Evolutionary conservation across 2,797 vertebrate genomes (phyloP), one percentile per base, ranked within the genome.

Genomic region (Darevskia mixta): DNA sequence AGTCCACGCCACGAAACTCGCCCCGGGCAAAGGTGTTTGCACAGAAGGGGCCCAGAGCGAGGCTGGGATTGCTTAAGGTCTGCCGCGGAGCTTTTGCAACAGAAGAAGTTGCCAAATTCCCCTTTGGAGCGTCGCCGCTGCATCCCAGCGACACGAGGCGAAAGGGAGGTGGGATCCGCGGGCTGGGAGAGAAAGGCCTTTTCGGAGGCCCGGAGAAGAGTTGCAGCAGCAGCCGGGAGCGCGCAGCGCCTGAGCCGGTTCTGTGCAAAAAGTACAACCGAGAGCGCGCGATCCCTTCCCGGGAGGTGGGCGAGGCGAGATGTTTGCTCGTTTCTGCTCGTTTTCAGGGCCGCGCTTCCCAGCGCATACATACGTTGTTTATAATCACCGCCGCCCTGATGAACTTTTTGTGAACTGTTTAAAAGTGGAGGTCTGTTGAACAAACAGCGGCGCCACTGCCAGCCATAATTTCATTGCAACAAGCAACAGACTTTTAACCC

Each of bases 351-450:
- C 76, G 20, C n/a, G 18, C 82, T 69, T 66, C 41, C 27, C 58
- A 58, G 58, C n/a, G 23, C 76, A 72, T 43, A 1, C 71, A 23
- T 90, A 85, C 0, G 79, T 91, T 82, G 27, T 91, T 29, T 86
- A 82, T 35, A 92, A 94, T 94, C 95, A 92, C 96, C 95, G 94
- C 96, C 95, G 94, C 93, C 96, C 97, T 94, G 91, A 96, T 98
- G 97, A 98, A 98, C 98, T 98, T 97, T 95, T 94, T 93, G 94
- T 98, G 98, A 98, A 98, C 98, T 95, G 95, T 94, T 95, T 96
- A 95, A 94, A 96, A 96, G 96, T 96, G 95, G 97, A 97, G 97
- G 96, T 95, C 96, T 97, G 97, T 95, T 92, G 96, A 97, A 97
- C 92, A 97, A 97, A 97, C 97, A 96, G 96, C 95, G 97, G 97